Evolutionary conservation across 1,140 invertebrate species (phyloP).

Genomic region (Octopus bimaculoides): DNA sequence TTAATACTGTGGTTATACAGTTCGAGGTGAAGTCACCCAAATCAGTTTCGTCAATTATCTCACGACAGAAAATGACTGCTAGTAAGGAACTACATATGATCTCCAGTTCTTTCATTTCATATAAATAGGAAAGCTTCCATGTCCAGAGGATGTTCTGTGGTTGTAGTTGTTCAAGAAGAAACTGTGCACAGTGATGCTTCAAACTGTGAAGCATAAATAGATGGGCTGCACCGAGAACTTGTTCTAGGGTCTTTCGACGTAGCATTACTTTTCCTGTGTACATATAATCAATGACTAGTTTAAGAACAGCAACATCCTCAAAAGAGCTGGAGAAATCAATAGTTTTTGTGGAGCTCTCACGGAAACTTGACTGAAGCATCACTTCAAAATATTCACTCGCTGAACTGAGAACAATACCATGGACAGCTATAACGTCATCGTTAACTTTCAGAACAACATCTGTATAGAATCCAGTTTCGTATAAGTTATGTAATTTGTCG

Average conservation of each 20-base stretch:
- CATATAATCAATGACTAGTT: conserved; percentile 2
- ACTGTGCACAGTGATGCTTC: conserved; percentile 4
- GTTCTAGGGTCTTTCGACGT: neutral
- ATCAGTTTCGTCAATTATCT: neutral
- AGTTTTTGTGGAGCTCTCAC: neutral
- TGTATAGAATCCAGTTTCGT: neutral
- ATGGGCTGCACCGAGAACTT: conserved; percentile 3
- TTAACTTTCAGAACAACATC: neutral
- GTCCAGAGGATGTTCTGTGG: neutral
- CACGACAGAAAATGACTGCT: neutral
- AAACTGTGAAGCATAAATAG: neutral
- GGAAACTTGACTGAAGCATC: conserved; percentile 4
- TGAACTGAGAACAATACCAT: conserved; percentile 3
- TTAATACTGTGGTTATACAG: neutral
- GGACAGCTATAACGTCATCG: neutral
- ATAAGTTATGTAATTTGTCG: neutral
- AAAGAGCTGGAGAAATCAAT: conserved; percentile 3
- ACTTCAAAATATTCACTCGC: conserved; percentile 2
- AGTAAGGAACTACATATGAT: neutral
- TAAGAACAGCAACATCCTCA: neutral
- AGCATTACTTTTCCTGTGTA: neutral
- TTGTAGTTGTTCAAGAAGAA: conserved; percentile 1
- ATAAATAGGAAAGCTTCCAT: neutral
- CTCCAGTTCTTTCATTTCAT: neutral
- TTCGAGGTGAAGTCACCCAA: neutral